These are phyloP conservation scores for crab-eating macaque (Macaca fascicularis) DNA, from an alignment of 2,113 vertebrate genomes.

Conservation along the genomic window DNA sequence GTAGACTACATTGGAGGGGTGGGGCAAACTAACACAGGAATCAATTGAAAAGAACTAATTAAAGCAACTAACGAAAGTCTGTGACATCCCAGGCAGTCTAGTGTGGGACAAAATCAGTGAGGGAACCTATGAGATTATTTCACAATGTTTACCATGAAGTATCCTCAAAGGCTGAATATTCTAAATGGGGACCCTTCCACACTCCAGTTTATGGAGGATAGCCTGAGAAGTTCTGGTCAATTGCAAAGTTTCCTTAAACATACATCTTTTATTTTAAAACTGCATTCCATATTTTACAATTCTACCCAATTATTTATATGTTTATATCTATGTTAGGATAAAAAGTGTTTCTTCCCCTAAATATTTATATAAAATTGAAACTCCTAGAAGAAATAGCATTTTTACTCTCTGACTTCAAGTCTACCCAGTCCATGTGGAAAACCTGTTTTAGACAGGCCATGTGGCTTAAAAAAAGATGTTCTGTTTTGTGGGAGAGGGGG, in stretches of 20 bases:
- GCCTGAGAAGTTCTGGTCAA: neutral
- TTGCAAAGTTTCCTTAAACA: neutral
- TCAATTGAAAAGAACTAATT: neutral
- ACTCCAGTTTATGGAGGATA: neutral
- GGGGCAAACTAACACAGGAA: neutral
- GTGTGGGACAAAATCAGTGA: neutral
- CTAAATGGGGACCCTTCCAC: neutral
- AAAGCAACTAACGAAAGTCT: neutral
- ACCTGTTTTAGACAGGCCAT: neutral
- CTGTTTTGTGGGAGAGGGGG: neutral
- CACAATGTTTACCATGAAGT: neutral
- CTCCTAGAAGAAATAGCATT: neutral
- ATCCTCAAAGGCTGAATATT: neutral
- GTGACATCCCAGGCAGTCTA: neutral
- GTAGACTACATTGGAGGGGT: neutral
- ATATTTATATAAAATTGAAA: neutral
- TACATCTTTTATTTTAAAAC: conserved; percentile 16
- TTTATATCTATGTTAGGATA: neutral
- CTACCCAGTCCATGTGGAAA: neutral
- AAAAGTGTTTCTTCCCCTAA: neutral
- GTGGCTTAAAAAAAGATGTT: neutral
- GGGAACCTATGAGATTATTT: neutral
- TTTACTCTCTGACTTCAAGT: neutral
- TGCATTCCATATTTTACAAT: neutral
- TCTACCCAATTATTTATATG: neutral